A percentile compares a stretch with the other conserved stretches of the same genome.
Conservation (phyloP, 2,113 vertebrate species). For the Mobula hypostoma region DNA sequence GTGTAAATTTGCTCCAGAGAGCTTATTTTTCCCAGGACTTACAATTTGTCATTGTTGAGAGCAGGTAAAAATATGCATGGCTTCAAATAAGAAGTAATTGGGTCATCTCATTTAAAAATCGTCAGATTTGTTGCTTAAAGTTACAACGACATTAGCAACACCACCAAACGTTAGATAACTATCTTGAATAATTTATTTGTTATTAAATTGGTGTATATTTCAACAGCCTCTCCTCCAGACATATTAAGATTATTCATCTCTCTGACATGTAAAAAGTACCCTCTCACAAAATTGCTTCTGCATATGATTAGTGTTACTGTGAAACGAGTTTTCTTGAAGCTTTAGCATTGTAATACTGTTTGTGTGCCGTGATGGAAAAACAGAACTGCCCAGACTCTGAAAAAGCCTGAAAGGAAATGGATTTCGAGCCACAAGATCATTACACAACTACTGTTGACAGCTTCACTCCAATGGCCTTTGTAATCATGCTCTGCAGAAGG, state of each 20-base stretch:
- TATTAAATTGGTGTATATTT: neutral
- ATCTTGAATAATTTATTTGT: constrained; percentile 15
- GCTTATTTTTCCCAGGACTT: neutral
- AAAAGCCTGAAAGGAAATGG: neutral
- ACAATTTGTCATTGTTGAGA: neutral
- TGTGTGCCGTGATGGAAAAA: neutral
- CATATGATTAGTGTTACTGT: no score
- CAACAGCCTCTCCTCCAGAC: neutral
- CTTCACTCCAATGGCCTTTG: neutral
- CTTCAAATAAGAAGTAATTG: neutral
- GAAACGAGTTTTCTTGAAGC: neutral
- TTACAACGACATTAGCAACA: neutral
- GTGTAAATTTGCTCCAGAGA: neutral
- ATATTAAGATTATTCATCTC: constrained; percentile 6
- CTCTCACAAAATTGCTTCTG: neutral
- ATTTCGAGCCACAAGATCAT: neutral
- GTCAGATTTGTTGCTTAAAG: neutral
- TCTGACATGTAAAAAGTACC: neutral
- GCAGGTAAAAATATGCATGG: neutral
- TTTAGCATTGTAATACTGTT: neutral
- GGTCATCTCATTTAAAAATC: neutral
- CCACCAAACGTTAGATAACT: neutral
- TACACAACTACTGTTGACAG: neutral
- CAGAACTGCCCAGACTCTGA: neutral
- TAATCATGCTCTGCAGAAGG: neutral